Evolutionary conservation across 1,140 invertebrate genomes (phyloP), one percentile per base, ranked within the genome.

Genomic region (Drosophila nigromelanica): DNA sequence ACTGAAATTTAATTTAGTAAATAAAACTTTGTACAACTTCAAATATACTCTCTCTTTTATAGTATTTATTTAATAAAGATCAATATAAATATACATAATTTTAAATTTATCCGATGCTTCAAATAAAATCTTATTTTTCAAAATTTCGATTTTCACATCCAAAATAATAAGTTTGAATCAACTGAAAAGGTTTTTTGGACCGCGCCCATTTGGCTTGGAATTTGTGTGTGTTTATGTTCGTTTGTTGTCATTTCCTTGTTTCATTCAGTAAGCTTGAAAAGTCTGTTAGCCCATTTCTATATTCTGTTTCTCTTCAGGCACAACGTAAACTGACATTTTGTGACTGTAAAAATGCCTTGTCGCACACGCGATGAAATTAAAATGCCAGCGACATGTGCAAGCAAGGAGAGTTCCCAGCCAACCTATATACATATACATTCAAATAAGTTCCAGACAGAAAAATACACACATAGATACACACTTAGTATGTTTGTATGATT

Each of bases 281-380:
- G 52, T 61, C 21, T 61, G 40, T 75, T 60, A 39, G 14, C 37
- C 47, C 42, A 43, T 27, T 73, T 61, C 37, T 43, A 43, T 37
- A 45, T 54, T 51, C 50, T 27, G 40, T 59, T 45, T 55, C 54
- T 75, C 47, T 66, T 71, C 37, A 60, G 64, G 58, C 69, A 78
- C 63, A 81, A 80, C 64, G 76, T 78, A 62, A 86, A 86, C 82
- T 76, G 83, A 76, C 76, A 82, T 87, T 87, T 86, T 87, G 82
- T 86, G 82, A 64, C 68, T 79, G 77, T 87, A 79, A 87, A 87
- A 87, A 73, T 78, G 83, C 52, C 79, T 68, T 70, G 70, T 71
- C 78, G 82, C 83, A 83, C 82, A 87, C 82, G 82, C 82, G 76
- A 87, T 73, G 54, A 67, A 82, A 35, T 33, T 51, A 67, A 73